Evolutionary conservation across 2,888 invertebrate genomes (phyloP).

Genomic region (Tortricodes alternella): DNA sequence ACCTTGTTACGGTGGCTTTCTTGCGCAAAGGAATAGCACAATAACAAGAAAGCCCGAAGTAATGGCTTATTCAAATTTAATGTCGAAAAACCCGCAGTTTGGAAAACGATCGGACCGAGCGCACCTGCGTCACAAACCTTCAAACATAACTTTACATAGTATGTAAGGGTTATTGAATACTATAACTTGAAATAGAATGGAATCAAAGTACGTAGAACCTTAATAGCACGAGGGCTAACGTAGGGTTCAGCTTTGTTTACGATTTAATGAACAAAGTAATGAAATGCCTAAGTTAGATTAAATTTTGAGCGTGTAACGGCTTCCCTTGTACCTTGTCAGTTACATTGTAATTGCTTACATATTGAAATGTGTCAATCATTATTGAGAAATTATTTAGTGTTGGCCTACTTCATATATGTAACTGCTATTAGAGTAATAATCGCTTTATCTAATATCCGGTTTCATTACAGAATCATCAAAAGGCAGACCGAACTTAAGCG

Average conservation of each 20-base stretch:
- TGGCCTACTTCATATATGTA: not conserved
- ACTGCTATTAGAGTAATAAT: too few species aligned
- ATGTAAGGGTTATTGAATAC: not conserved
- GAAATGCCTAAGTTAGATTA: not conserved
- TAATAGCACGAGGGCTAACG: not conserved
- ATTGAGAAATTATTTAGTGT: not conserved
- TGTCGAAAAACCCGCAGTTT: conserved; percentile 61
- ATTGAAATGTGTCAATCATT: not conserved
- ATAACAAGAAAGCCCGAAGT: conserved; percentile 51
- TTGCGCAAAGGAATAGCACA: conserved; percentile 20
- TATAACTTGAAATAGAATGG: not conserved
- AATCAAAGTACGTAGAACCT: not conserved
- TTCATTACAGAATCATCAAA: too few species aligned
- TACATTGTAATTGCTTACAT: not conserved
- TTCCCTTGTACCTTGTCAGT: not conserved
- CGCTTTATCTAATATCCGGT: too few species aligned
- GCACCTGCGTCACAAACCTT: conserved; percentile 55
- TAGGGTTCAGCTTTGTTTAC: not conserved
- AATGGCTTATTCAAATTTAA: conserved; percentile 78
- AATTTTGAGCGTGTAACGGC: not conserved
- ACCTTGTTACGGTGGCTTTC: conserved; percentile 52
- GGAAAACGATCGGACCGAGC: conserved; percentile 55
- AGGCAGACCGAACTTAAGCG: too few species aligned
- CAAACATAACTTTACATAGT: conserved; percentile 1
- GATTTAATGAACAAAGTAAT: not conserved